A percentile compares a stretch with the other conserved stretches of the same genome.
Conservation (phyloP, 2,113 vertebrate species). For the Phaethon lepturus region DNA sequence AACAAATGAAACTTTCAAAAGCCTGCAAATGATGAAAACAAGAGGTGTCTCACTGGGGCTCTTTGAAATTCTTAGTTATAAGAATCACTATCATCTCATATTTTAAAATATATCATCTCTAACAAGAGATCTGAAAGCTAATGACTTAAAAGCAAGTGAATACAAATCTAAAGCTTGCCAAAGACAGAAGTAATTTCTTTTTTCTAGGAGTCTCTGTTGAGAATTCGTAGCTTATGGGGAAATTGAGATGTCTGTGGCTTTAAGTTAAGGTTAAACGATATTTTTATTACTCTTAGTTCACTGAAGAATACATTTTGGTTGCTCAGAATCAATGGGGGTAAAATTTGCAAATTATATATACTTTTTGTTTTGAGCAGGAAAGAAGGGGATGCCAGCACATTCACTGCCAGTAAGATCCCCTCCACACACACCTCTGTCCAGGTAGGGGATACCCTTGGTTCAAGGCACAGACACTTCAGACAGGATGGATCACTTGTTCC, state of each 20-base stretch:
- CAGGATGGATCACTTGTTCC: background rate
- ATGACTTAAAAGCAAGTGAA: background rate
- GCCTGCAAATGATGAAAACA: background rate
- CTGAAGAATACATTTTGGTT: background rate
- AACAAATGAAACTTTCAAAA: background rate
- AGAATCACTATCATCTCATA: background rate
- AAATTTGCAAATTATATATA: background rate
- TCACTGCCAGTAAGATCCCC: background rate
- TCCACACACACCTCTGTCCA: background rate
- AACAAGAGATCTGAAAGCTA: background rate
- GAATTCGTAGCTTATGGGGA: background rate
- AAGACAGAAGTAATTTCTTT: background rate
- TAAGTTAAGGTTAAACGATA: background rate
- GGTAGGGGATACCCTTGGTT: background rate
- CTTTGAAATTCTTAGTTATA: conserved; percentile 11
- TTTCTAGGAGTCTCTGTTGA: background rate
- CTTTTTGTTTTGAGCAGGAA: background rate
- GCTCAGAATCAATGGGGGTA: background rate
- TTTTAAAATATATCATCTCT: background rate
- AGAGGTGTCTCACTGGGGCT: background rate
- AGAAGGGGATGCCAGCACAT: background rate
- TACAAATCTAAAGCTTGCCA: background rate
- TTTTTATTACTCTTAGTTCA: background rate
- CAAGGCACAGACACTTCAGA: background rate
- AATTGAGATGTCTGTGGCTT: background rate